Percentiles rank a stretch among this genome's conserved stretches.
phyloP scores from a whole-genome alignment of 2,113 vertebrate genomes.

The Hyaena hyaena region DNA sequence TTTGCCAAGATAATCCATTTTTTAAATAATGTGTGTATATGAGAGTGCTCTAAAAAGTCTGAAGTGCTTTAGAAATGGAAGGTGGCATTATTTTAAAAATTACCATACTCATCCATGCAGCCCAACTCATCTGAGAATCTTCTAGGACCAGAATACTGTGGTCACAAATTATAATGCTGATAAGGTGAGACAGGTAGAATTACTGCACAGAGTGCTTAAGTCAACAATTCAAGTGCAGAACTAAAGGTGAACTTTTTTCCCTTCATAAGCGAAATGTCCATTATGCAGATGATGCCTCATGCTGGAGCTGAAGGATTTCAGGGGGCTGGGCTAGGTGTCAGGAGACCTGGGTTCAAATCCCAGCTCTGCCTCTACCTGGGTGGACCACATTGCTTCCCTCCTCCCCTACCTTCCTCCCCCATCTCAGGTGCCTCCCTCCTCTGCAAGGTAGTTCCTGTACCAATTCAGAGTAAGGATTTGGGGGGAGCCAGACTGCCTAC shows the following conservation, averaged over 20 bases:
- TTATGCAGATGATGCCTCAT: background rate
- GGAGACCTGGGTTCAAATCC: background rate
- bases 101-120: background rate
- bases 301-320: background rate
- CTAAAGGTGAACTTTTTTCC: background rate
- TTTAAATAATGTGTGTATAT: slow-evolving; percentile 28
- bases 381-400: no score
- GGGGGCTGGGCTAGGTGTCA: background rate
- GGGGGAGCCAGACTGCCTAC: background rate
- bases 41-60: slow-evolving; percentile 32
- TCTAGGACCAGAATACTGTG: background rate
- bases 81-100: slow-evolving; percentile 35
- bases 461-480: background rate
- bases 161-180: background rate
- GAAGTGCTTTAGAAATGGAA: slow-evolving; percentile 20
- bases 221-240: background rate
- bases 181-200: background rate
- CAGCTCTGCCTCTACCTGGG: background rate
- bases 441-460: background rate
- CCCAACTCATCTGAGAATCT: background rate
- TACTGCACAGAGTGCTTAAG: background rate
- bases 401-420: background rate
- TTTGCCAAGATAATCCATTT: slow-evolving; percentile 59
- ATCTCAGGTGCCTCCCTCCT: background rate
- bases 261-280: background rate